These are phyloP conservation scores for Podiceps cristatus DNA, from an alignment of 2,113 vertebrate genomes.

Conservation along the genomic window DNA sequence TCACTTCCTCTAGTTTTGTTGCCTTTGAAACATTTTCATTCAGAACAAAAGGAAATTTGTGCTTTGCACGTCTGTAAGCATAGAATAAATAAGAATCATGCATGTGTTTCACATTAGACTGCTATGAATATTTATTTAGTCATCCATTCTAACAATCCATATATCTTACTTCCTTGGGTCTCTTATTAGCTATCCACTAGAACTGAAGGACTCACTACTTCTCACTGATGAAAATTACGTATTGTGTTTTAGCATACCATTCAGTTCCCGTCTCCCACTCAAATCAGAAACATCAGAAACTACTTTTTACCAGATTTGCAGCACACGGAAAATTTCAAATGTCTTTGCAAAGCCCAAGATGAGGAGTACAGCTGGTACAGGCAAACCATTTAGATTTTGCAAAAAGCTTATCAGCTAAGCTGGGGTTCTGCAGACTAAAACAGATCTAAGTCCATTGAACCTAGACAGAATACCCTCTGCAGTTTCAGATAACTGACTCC, in stretches of 20 bases:
- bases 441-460: slow-evolving; percentile 12
- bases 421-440: background rate
- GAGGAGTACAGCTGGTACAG: slow-evolving; percentile 8
- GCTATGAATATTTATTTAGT: slow-evolving; percentile 29
- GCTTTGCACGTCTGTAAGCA: background rate
- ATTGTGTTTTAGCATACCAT: slow-evolving; percentile 5
- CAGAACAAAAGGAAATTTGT: background rate
- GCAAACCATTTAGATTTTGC: slow-evolving; percentile 11
- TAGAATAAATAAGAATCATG: slow-evolving; percentile 4
- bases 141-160: slow-evolving; percentile 6
- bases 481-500: background rate
- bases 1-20: background rate
- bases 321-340: background rate
- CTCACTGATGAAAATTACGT: slow-evolving; percentile 25
- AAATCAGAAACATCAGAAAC: slow-evolving; percentile 42
- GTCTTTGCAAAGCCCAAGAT: background rate
- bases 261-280: slow-evolving; percentile 44
- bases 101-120: slow-evolving; percentile 38
- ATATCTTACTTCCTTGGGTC: background rate
- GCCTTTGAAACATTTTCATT: background rate
- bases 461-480: background rate
- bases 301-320: slow-evolving; percentile 4
- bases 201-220: slow-evolving; percentile 15
- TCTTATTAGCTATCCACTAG: slow-evolving; percentile 13
- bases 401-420: slow-evolving; percentile 44